Base-by-base conservation (phyloP, 2,888 invertebrate genomes). In the Rhogogaster chlorosoma region DNA sequence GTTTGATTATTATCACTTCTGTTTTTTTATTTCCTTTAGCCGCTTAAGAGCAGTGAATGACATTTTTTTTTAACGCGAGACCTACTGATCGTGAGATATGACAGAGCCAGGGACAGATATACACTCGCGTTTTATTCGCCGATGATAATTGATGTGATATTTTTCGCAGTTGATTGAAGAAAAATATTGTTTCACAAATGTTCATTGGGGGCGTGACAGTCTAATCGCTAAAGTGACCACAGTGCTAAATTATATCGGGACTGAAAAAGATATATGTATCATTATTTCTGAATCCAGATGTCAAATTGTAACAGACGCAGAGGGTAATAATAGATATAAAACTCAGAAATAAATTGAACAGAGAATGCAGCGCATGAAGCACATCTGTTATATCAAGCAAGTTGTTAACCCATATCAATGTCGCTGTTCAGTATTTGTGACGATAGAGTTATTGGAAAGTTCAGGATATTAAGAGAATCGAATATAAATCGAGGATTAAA, bases 321-420 rank as follows among this genome's bases (percentile, higher is more conserved):
- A 15, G 29, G n/a, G 22, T 73, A 38, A 73, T 73, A 73, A 73
- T 73, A 45, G 0, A 73, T 9, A 42, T 42, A 9, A 73, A 73
- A 73, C 42, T 2, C 73, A 73, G 5, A n/a, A 73, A 18, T 22
- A 73, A 12, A 42, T n/a, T 73, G 73, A 73, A 42, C n/a, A 73
- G 38, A 73, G 26, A 73, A 73, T 73, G 38, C 2, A 42, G 26
- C 42, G 22, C 22, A 42, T 42, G 26, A n/a, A 42, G 9, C 73
- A 73, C 42, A 73, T 73, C 67, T 67, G 67, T 32, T 67, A n/a
- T 29, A 38, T 38, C 42, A 22, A 42, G 38, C 73, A 10, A 42
- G 18, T 42, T 73, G 42, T 73, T 22, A 73, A 42, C 67, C 18
- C 67, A 26, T 67, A 29, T 67, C 67, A 67, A 32, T 29, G 15